These are phyloP conservation scores for Zygaena filipendulae DNA, from an alignment of 2,888 invertebrate species.

Conservation along the genomic window DNA sequence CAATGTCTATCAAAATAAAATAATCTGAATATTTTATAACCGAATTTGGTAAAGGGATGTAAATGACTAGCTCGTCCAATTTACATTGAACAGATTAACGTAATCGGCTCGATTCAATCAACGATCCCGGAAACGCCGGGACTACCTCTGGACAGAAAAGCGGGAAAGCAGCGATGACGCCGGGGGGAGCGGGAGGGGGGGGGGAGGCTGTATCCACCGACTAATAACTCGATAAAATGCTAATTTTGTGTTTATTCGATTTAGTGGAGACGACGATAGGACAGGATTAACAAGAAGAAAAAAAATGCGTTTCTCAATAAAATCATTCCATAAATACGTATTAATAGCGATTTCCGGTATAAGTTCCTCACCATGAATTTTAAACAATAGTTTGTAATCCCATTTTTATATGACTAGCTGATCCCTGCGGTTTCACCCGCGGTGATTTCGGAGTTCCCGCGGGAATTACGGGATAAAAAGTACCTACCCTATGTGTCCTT, in stretches of 20 bases:
- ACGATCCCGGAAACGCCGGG: conserved; percentile 48
- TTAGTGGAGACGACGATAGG: conserved; percentile 44
- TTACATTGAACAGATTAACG: conserved; percentile 68
- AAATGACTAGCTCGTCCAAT: conserved; percentile 64
- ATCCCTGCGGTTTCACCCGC: no score
- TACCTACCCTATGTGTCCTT: no score
- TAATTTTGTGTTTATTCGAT: conserved; percentile 67
- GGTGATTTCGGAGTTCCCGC: no score
- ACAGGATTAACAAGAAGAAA: no score
- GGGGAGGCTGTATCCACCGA: conserved; percentile 33
- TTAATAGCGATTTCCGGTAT: no score
- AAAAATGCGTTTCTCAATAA: conserved; percentile 20
- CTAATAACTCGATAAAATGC: conserved; percentile 67
- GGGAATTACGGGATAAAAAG: no score
- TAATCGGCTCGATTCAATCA: conserved; percentile 66
- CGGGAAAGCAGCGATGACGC: no score
- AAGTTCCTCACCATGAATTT: no score
- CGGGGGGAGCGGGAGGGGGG: conserved; percentile 16
- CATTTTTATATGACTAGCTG: no score
- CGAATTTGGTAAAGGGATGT: conserved; percentile 60
- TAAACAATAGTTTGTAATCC: no score
- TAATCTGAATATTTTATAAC: conserved; percentile 59
- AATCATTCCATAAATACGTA: no score
- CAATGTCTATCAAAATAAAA: conserved; percentile 46
- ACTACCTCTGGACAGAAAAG: conserved; percentile 38